These are phyloP conservation scores for Setipinna tenuifilis DNA, from an alignment of 2,797 vertebrate genomes.

Conservation along the genomic window DNA sequence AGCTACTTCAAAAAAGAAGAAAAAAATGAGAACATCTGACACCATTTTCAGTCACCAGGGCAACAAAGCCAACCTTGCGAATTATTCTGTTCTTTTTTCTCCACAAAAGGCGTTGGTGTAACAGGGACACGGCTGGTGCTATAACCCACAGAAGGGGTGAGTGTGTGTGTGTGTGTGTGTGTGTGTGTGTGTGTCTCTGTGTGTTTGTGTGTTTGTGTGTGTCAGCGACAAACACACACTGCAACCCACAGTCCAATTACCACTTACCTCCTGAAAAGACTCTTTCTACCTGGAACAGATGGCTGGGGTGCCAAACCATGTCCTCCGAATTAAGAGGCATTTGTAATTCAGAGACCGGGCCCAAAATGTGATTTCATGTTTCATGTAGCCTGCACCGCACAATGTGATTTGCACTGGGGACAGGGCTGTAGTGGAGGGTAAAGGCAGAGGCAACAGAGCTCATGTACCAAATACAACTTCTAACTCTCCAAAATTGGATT, in stretches of 20 bases:
- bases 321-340: neutral
- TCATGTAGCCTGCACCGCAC: neutral
- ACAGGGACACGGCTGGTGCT: neutral
- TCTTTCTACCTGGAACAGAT: neutral
- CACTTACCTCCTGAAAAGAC: neutral
- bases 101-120: neutral
- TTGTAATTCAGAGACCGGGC: neutral
- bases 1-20: neutral
- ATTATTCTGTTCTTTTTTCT: conserved; percentile 6
- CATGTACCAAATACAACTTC: no score
- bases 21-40: neutral
- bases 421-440: no score
- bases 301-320: neutral
- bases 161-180: no score
- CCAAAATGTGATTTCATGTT: neutral
- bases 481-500: no score
- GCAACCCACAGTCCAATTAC: neutral
- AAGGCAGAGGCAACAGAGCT: no score
- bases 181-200: no score
- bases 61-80: conserved; percentile 6
- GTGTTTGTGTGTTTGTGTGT: no score
- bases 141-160: neutral
- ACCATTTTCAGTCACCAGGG: neutral
- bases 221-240: no score
- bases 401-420: neutral